Percentiles rank a stretch among this genome's conserved stretches.
phyloP scores from a whole-genome alignment of 2,113 vertebrate species.

The Piaya cayana region DNA sequence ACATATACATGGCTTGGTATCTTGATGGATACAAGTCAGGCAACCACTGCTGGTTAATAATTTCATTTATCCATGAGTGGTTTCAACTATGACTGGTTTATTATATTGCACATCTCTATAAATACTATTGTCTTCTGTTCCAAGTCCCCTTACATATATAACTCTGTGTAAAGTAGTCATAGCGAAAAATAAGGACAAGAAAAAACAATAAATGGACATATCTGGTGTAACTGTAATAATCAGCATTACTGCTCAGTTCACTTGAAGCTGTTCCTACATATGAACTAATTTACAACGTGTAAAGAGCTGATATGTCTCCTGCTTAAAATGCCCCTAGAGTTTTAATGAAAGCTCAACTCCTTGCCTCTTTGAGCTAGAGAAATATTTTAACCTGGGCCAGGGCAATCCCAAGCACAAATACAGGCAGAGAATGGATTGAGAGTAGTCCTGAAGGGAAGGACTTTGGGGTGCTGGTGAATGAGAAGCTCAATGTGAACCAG shows the following conservation, averaged over 20 bases:
- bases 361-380: background rate
- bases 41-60: slow-evolving; percentile 33
- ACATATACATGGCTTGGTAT: slow-evolving; percentile 30
- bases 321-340: background rate
- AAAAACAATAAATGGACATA: background rate
- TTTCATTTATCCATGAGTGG: slow-evolving; percentile 58
- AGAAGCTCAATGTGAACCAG: too few relatives aligned
- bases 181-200: background rate
- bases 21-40: slow-evolving; percentile 70
- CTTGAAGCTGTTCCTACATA: background rate
- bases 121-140: background rate
- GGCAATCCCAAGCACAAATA: too few relatives aligned
- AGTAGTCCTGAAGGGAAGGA: too few relatives aligned
- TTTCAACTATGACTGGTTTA: slow-evolving; percentile 39
- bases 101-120: slow-evolving; percentile 13
- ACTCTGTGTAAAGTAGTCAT: background rate
- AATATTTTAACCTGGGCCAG: background rate
- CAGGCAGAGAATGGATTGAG: too few relatives aligned
- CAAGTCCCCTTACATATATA: background rate
- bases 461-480: too few relatives aligned
- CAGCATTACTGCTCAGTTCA: background rate
- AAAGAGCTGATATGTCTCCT: background rate
- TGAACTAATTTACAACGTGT: background rate
- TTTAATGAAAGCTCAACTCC: background rate
- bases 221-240: background rate